Evolutionary conservation across 35 echinoderm and acorn worm species (phyloP), one percentile per base, ranked within the genome.

Genomic region (Amphiura filiformis): DNA sequence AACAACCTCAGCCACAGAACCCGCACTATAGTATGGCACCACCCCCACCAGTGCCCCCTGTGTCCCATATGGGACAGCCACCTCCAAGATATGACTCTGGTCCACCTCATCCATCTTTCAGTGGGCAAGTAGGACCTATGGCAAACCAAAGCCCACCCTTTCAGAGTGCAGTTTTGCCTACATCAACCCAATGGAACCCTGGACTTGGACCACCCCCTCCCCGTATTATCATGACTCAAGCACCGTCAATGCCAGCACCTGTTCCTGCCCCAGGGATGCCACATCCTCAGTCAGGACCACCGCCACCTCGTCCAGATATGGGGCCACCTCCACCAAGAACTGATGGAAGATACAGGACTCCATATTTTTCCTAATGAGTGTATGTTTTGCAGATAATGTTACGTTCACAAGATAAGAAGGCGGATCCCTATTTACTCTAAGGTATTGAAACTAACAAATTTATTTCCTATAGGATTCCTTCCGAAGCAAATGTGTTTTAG

Each of bases 121-220:
- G 75, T 33, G 39, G 81, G 0, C 38, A 49, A 0, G 44, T 82
- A 37, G 76, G 89, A 18, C 65, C 89, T 22, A 28, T 65, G 65
- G 65, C 89, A 12, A 76, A 12, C 39, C 82, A 35, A 17, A 91
- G 82, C 42, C 61, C 89, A 52, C 75, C 89, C 23, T 91, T 91
- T 49, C 89, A 83, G 37, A 78, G 81, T 57, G 80, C 89, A 32
- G 82, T 44, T 36, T 42, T 84, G 37, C 81, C 89, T 30, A 75
- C 81, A 17, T 85, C 81, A 23, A 75, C 81, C 38, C 81, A 82
- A 34, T 37, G 75, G 18, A 56, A 82, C 38, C 31, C 81, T 17
- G 89, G 77, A 35, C 32, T 91, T 39, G 82, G 65, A 39, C 89
- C 89, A 4, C 89, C 89, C 20, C 89, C 89, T n/a, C 65, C 88